Conservation (phyloP, 2,888 invertebrate species). For the Blastobasis adustella region DNA sequence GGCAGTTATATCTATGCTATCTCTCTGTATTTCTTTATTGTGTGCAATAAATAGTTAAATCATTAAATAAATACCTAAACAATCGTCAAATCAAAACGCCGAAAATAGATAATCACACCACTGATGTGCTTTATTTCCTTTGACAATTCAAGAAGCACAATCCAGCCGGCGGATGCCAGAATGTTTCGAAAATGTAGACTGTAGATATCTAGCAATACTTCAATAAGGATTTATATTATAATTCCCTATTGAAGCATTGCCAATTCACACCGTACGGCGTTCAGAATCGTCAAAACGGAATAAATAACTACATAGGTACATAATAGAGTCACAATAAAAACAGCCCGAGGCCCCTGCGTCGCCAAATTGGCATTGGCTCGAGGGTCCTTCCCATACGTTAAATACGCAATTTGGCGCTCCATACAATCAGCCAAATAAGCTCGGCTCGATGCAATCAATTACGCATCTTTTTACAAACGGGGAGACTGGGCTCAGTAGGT, state of each 20-base stretch:
- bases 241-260: constrained; percentile 1
- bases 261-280: constrained; percentile 19
- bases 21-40: no score
- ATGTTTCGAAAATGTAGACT: no score
- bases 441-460: constrained; percentile 67
- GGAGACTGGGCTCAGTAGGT: constrained; percentile 47
- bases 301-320: constrained; percentile 19
- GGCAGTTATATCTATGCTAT: no score
- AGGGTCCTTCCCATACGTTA: constrained; percentile 68
- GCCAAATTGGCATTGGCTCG: constrained; percentile 64
- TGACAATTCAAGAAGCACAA: no score
- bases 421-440: constrained; percentile 70
- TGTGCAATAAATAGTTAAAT: no score
- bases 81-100: no score
- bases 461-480: constrained; percentile 51
- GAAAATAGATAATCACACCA: no score
- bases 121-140: no score
- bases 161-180: no score
- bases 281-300: background rate
- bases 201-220: no score
- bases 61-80: no score
- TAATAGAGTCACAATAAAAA: constrained; percentile 57
- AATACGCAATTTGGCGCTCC: constrained; percentile 66
- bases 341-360: constrained; percentile 28
- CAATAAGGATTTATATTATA: no score